Evolutionary conservation across 2,888 invertebrate genomes (phyloP), one percentile per base, ranked within the genome.

Genomic region (Elaeidobius kamerunicus): DNA sequence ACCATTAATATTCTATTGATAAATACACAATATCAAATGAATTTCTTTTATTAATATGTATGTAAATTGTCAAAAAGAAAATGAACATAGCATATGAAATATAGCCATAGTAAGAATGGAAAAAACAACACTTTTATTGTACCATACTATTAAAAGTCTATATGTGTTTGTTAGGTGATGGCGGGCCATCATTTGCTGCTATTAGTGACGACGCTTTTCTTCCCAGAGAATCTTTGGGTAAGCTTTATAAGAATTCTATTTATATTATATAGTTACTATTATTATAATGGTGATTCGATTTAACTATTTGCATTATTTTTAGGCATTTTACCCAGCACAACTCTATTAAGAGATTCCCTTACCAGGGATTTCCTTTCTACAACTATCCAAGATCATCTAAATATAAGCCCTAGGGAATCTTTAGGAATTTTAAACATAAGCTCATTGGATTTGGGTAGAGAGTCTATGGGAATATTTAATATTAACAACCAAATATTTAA

Each of bases 391-490:
- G 42, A 42, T 16, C 2, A 5, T 11, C 11, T 19, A 11, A 15
- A 7, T 2, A 11, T 30, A 14, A 43, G 38, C 12, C 32, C 47
- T 5, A 55, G 52, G 39, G 57, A 57, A 34, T 55, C 55, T 12
- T 19, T 57, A 9, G 57, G 55, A 14, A 40, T 59, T 35, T 38
- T 55, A 7, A 52, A 58, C 41, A 20, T 55, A 30, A 52, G 42
- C 27, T 27, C 28, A 6, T 20, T 53, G 12, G 57, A 57, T 18
- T 43, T 52, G 16, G 59, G 56, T 11, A 45, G 56, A 51, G 59
- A 60, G 36, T 61, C 61, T 4, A 35, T 60, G 28, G 59, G 58
- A 17, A 57, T 61, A 23, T 55, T 61, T 52, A 43, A 60, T 45
- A 19, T 60, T 27, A 59, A 55, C 5, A 44, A 47, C n/a, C 45